phyloP scores from a whole-genome alignment of 2,113 vertebrate genomes.

The Brienomyrus brachyistius region DNA sequence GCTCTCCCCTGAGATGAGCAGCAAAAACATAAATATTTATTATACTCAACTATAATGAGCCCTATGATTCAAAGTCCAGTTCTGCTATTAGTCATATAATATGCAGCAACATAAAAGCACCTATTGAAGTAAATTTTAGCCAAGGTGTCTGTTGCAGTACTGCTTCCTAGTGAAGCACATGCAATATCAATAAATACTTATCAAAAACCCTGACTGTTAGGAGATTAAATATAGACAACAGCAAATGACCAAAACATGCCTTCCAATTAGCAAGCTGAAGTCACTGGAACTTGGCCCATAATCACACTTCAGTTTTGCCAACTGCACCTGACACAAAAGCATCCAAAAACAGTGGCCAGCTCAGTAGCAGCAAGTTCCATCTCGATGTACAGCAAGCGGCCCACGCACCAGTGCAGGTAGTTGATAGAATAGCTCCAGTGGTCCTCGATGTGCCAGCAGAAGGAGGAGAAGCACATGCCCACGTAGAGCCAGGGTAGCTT shows the following conservation, averaged over 20 bases:
- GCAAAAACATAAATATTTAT: neutral
- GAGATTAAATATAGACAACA: neutral
- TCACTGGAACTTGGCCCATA: neutral
- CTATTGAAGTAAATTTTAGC: neutral
- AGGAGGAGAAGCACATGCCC: conserved; percentile 98
- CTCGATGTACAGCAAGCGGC: neutral
- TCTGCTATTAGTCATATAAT: neutral
- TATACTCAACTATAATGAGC: neutral
- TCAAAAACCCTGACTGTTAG: neutral
- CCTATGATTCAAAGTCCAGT: neutral
- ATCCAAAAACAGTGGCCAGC: neutral
- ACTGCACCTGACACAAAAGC: neutral
- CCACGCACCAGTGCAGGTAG: conserved; percentile 86
- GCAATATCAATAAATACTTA: neutral
- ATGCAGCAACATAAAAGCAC: neutral
- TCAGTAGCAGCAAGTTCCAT: neutral
- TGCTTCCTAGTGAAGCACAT: neutral
- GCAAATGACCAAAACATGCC: neutral
- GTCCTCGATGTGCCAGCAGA: conserved; percentile 99
- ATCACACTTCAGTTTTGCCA: neutral
- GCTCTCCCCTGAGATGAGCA: conserved; percentile 77
- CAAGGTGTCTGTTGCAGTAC: neutral
- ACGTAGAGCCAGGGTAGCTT: conserved; percentile 97
- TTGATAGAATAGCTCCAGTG: conserved; percentile 99
- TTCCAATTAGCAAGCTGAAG: neutral